phyloP scores from a whole-genome alignment of 2,113 vertebrate species.

The Platanista minor region DNA sequence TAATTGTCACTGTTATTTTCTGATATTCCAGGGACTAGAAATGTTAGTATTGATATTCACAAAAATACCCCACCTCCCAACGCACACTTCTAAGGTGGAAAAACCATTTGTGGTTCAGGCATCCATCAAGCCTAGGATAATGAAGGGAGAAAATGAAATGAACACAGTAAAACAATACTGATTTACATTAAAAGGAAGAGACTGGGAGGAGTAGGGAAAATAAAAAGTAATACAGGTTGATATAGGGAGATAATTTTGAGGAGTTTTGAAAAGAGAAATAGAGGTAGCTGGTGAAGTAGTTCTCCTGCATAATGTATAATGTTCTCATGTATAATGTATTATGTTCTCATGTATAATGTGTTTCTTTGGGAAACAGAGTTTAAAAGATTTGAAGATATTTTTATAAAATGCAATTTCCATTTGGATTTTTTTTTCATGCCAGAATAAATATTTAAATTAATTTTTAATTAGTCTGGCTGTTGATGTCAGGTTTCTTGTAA shows the following conservation, averaged over 20 bases:
- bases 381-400: not conserved
- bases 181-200: not conserved
- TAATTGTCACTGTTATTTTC: not conserved
- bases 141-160: not conserved
- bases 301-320: not conserved
- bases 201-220: not conserved
- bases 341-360: no score
- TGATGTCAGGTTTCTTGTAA: not conserved
- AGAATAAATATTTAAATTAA: constrained; percentile 9
- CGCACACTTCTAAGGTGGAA: not conserved
- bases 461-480: not conserved
- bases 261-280: not conserved
- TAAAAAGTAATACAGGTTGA: not conserved
- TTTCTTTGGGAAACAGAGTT: not conserved
- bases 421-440: not conserved
- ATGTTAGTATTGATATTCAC: not conserved
- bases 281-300: not conserved
- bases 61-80: not conserved
- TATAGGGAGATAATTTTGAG: not conserved
- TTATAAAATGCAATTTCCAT: not conserved
- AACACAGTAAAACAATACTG: not conserved
- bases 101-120: not conserved
- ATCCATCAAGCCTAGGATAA: not conserved
- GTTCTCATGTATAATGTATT: not conserved
- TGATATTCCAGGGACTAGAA: not conserved